phyloP scores from a whole-genome alignment of 2,113 vertebrate genomes.

The Cichladusa arquata region DNA sequence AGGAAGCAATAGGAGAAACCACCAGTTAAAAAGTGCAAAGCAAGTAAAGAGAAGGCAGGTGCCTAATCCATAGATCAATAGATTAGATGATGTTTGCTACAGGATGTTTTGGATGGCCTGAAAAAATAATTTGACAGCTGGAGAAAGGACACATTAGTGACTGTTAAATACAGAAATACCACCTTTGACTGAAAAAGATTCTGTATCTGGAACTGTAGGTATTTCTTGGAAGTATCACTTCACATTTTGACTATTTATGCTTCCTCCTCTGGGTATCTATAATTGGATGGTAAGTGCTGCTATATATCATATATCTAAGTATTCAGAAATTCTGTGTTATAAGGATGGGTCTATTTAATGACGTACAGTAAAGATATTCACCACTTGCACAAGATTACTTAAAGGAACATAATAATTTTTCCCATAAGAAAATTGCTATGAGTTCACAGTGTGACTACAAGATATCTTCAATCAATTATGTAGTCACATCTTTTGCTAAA shows the following conservation, averaged over 20 bases:
- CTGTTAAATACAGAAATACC: background rate
- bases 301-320: background rate
- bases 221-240: background rate
- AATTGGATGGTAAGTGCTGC: background rate
- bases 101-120: background rate
- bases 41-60: background rate
- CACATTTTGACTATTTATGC: background rate
- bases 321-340: background rate
- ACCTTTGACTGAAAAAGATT: background rate
- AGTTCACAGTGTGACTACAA: background rate
- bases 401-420: background rate
- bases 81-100: background rate
- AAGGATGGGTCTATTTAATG: background rate
- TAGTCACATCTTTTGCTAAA: background rate
- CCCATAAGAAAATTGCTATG: background rate
- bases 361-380: background rate
- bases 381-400: background rate
- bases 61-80: background rate
- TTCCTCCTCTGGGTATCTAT: background rate
- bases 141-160: background rate
- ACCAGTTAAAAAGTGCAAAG: background rate
- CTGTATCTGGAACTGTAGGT: background rate
- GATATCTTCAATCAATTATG: background rate
- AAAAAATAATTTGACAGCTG: background rate
- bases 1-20: background rate